Evolutionary conservation across 2,888 invertebrate genomes (phyloP).

Genomic region (Pelosia muscerda): DNA sequence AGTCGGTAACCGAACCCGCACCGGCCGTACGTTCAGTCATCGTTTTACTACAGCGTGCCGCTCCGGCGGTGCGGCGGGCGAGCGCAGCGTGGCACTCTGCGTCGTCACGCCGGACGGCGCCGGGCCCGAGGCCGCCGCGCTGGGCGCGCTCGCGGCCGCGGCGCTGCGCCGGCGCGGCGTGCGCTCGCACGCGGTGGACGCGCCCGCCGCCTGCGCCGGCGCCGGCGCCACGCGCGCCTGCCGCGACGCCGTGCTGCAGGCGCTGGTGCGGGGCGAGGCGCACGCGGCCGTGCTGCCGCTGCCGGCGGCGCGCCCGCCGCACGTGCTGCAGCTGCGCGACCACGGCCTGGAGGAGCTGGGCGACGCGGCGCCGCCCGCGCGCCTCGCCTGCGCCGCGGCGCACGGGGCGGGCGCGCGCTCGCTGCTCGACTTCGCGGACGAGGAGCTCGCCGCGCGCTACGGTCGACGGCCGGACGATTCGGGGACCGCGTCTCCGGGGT

Average conservation of each 20-base stretch:
- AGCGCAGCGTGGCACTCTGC: conserved; percentile 21
- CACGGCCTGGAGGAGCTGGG: conserved; percentile 68
- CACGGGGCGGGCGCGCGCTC: conserved; percentile 66
- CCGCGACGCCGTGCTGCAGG: conserved; percentile 37
- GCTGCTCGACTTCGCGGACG: conserved; percentile 67
- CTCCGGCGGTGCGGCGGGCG: conserved; percentile 5
- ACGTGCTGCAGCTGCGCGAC: conserved; percentile 63
- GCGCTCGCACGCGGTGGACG: conserved; percentile 35
- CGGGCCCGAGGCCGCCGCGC: conserved; percentile 41
- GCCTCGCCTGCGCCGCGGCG: conserved; percentile 59
- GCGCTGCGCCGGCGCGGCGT: conserved; percentile 53
- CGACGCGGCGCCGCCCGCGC: conserved; percentile 64
- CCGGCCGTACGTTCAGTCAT: not conserved
- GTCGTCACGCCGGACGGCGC: conserved; percentile 33
- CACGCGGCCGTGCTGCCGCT: conserved; percentile 59
- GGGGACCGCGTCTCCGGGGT: conserved; percentile 19
- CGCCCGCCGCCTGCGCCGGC: conserved; percentile 37
- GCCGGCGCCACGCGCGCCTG: conserved; percentile 48
- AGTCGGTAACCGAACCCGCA: no score
- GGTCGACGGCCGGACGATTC: conserved; percentile 20
- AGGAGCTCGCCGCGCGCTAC: conserved; percentile 53
- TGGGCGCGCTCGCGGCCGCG: conserved; percentile 49
- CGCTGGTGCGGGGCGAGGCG: conserved; percentile 30
- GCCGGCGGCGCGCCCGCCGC: conserved; percentile 56
- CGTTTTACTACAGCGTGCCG: conserved; percentile 12